Base-by-base conservation (phyloP, 2,113 vertebrate genomes). In the Heterochromis multidens region DNA sequence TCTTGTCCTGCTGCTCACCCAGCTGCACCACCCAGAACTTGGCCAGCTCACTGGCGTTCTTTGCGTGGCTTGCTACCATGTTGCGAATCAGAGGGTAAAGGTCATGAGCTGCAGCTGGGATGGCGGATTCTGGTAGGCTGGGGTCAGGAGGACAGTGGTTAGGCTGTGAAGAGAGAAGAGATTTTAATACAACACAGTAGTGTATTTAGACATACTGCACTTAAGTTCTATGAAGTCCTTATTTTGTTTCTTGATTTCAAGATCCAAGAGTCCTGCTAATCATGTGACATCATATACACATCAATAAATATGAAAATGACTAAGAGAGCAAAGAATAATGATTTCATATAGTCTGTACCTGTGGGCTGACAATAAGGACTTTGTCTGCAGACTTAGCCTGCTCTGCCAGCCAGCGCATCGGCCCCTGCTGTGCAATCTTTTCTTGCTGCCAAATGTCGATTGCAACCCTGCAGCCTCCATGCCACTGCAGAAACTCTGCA, bases 381-480 rank as follows among this genome's bases (percentile, higher is more conserved):
- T 63, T 94, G 0, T 96, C 89, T 1, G 94, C 96, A n/a, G 49
- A 83, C 46, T 92, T 84, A 70, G 82, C 95, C 87, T 97, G 94
- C 33, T 94, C 85, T 31, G 94, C 91, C 16, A 98, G 92, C 97
- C 97, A 97, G 60, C 96, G 96, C 79, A 97, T 92, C 0, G 93
- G 96, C 4, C 97, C 97, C 77, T 95, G 89, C 80, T 96, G 94
- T 1, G 97, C 97, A 12, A 97, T 93, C 58, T 76, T 96, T 72
- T 84, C 91, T 88, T 92, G 96, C 87, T 97, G 96, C 97, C 96
- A 97, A 43, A 95, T 85, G 80, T 97, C 97, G 5, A 97, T 89
- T 17, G 94, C 91, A 13, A 97, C 96, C 0, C 87, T 92, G 76
- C 95, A 95, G 82, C 91, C 84, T 4, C 93, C 96, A 1, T 93